A percentile compares a stretch with the other conserved stretches of the same genome.
Conservation (phyloP, 1,140 invertebrate genomes). For the Hycleus cichorii region DNA sequence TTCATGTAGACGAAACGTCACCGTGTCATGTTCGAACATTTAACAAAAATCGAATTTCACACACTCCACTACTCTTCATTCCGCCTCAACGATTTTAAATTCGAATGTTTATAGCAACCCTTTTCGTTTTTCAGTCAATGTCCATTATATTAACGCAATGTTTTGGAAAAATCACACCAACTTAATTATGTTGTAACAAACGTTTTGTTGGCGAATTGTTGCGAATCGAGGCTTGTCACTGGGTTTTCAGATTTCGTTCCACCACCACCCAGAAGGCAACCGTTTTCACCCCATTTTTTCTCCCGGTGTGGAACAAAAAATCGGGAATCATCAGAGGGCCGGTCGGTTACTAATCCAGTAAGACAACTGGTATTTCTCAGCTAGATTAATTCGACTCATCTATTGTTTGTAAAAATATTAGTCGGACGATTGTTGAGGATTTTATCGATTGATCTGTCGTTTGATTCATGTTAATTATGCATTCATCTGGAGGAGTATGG, state of each 20-base stretch:
- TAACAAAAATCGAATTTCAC: constrained; percentile 9
- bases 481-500: not conserved
- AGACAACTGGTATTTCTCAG: no score
- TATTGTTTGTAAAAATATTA: no score
- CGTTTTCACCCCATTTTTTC: no score
- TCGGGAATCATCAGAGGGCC: no score
- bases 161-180: constrained; percentile 18
- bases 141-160: constrained; percentile 9
- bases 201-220: not conserved
- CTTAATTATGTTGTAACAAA: constrained; percentile 20
- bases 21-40: not conserved
- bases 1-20: not conserved
- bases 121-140: not conserved
- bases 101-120: constrained; percentile 14
- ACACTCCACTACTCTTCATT: constrained; percentile 13
- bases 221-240: no score
- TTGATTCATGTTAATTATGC: not conserved
- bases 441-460: no score
- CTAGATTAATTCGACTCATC: no score
- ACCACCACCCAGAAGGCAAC: no score
- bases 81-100: constrained; percentile 12
- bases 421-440: no score
- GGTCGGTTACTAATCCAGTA: no score
- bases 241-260: no score
- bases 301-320: no score